These are phyloP conservation scores for Eurytoma californica DNA, from an alignment of 2,888 invertebrate species.

Conservation along the genomic window DNA sequence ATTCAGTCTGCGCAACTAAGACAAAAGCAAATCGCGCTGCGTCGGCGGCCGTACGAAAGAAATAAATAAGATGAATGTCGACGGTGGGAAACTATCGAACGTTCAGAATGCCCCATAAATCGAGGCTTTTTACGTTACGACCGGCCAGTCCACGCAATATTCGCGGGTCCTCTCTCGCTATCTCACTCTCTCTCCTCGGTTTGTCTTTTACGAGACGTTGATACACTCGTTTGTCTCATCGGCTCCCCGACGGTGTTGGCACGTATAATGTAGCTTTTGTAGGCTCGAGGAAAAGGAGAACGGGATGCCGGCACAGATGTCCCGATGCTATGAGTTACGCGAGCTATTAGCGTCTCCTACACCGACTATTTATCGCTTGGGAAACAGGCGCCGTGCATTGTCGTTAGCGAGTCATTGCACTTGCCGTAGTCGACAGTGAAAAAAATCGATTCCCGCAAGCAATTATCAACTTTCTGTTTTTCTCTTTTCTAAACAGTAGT, in stretches of 20 bases:
- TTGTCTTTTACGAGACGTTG: constrained; percentile 56
- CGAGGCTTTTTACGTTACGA: constrained; percentile 73
- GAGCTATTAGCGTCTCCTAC: constrained; percentile 38
- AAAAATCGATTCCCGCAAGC: background rate
- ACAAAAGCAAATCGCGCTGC: background rate
- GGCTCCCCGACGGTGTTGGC: background rate
- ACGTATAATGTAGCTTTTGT: constrained; percentile 23
- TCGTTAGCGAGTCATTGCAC: background rate
- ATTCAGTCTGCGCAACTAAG: background rate
- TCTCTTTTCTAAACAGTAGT: too few species aligned
- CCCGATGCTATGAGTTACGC: constrained; percentile 31
- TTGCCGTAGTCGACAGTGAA: background rate
- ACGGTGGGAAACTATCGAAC: constrained; percentile 74
- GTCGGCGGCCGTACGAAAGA: constrained; percentile 62
- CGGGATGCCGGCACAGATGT: constrained; percentile 3
- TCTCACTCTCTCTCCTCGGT: constrained; percentile 63
- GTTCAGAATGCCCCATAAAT: constrained; percentile 74
- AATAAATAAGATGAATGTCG: constrained; percentile 75
- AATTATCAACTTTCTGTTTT: too few species aligned
- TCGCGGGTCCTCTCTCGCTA: constrained; percentile 62
- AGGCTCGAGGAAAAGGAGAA: background rate
- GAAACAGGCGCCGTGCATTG: background rate
- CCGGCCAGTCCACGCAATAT: constrained; percentile 63
- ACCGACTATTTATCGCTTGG: constrained; percentile 38
- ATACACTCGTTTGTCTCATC: constrained; percentile 32